Conservation (phyloP, 2,888 invertebrate genomes). For the Torymus auratus region DNA sequence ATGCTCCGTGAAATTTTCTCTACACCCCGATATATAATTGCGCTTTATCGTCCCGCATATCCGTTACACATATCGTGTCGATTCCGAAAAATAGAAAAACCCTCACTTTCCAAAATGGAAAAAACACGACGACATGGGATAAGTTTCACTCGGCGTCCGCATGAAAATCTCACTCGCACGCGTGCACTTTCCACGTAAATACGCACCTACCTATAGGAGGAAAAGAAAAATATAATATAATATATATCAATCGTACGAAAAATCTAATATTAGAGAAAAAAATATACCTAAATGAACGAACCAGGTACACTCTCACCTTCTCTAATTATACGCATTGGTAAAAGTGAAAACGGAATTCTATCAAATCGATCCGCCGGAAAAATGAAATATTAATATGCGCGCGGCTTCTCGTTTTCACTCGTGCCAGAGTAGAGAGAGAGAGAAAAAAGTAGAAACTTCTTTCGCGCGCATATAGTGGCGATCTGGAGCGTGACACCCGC, state of each 20-base stretch:
- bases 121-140: not conserved
- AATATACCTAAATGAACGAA: not conserved
- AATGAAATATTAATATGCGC: not conserved
- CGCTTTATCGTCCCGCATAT: no score
- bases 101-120: conserved; percentile 22
- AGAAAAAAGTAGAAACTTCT: not conserved
- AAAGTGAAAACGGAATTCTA: conserved; percentile 31
- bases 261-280: not conserved
- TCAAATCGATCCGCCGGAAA: not conserved
- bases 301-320: conserved; percentile 17
- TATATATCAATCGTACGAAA: not conserved
- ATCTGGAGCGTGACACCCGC: conserved; percentile 1
- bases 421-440: no score
- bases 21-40: no score
- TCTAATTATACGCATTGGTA: conserved; percentile 26
- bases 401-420: not conserved
- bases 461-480: not conserved
- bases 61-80: no score
- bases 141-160: not conserved
- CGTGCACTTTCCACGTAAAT: not conserved
- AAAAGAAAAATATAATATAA: not conserved
- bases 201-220: rapidly evolving
- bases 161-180: no score
- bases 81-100: conserved; percentile 6
- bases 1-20: no score